Conservation (phyloP, 2,888 invertebrate genomes). For the Agrilus mali region DNA sequence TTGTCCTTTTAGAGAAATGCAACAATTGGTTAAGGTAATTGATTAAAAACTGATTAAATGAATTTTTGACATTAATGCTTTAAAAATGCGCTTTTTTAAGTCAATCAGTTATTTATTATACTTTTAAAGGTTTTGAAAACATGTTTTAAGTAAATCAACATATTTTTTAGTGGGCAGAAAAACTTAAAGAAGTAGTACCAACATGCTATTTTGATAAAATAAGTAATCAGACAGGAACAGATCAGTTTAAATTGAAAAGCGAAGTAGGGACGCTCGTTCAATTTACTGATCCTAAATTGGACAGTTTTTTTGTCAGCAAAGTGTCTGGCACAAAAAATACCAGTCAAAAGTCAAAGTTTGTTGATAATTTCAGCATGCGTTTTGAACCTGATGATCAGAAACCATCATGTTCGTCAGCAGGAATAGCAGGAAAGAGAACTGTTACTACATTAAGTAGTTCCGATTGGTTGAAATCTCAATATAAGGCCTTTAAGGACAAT, state of each 20-base stretch:
- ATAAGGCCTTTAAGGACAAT: constrained; percentile 6
- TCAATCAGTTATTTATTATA: too few species aligned
- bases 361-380: too few species aligned
- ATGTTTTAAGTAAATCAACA: too few species aligned
- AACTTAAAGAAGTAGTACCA: constrained; percentile 14
- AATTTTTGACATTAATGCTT: too few species aligned
- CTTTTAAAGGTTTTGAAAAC: too few species aligned
- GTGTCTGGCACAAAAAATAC: too few species aligned
- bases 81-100: too few species aligned
- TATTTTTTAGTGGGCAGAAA: constrained; percentile 11
- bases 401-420: not conserved
- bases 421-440: constrained; percentile 2
- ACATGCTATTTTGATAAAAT: constrained; percentile 12
- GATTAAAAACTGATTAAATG: not conserved
- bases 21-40: constrained; percentile 10
- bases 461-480: constrained; percentile 9
- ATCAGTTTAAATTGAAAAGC: too few species aligned
- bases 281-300: too few species aligned
- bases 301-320: too few species aligned
- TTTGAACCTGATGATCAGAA: constrained; percentile 2
- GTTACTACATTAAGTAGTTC: constrained; percentile 6
- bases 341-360: too few species aligned
- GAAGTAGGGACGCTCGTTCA: too few species aligned
- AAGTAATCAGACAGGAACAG: constrained; percentile 4
- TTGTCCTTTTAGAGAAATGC: constrained; percentile 12